Evolutionary conservation across 2,888 invertebrate genomes (phyloP).

Genomic region (Netelia fuscicornis): DNA sequence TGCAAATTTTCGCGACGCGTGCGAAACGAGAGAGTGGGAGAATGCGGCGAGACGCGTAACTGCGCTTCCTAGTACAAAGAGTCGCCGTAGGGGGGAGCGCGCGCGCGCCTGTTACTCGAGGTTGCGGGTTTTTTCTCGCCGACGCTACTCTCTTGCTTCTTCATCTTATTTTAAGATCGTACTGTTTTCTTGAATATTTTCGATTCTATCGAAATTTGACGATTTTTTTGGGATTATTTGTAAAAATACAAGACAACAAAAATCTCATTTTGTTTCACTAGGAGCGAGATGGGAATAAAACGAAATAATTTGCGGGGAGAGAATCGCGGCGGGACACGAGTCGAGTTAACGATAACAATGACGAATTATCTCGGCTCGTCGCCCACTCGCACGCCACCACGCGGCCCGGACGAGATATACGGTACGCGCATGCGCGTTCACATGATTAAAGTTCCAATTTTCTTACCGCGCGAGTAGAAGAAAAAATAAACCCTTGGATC

Average conservation of each 20-base stretch:
- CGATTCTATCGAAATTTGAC: no score
- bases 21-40: constrained; percentile 43
- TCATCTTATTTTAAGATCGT: constrained; percentile 12
- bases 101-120: constrained; percentile 36
- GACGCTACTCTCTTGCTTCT: not conserved
- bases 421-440: not conserved
- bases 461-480: constrained; percentile 48
- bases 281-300: no score
- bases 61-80: constrained; percentile 61
- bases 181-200: not conserved
- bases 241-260: no score
- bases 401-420: not conserved
- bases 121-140: constrained; percentile 36
- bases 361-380: constrained; percentile 62
- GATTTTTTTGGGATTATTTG: no score
- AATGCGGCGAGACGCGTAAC: constrained; percentile 43
- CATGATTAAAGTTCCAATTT: constrained; percentile 44
- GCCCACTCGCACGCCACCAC: no score
- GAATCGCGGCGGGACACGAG: constrained; percentile 52
- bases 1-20: constrained; percentile 76
- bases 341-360: constrained; percentile 70
- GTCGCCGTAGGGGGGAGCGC: not conserved
- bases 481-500: constrained; percentile 15
- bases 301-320: constrained; percentile 18
- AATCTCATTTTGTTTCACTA: no score